Conservation (phyloP, 2,888 invertebrate genomes). For the Orthonevra nobilis region DNA sequence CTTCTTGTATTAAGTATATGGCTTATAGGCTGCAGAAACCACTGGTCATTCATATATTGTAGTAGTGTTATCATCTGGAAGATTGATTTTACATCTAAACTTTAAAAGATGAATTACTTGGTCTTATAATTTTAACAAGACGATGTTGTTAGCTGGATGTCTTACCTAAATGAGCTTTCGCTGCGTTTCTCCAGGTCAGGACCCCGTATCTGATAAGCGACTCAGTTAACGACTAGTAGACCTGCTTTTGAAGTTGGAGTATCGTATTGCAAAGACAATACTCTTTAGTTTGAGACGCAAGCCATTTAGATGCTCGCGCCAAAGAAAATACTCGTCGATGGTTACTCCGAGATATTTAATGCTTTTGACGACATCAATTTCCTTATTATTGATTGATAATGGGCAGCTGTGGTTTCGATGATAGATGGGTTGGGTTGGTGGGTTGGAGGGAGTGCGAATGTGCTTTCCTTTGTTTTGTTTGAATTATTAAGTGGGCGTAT, state of each 20-base stretch:
- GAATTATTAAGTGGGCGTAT: neutral
- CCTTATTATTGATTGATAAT: neutral
- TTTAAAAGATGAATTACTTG: neutral
- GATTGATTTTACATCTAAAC: neutral
- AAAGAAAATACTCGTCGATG: neutral
- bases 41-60: too few species aligned
- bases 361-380: neutral
- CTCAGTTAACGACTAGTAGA: slow-evolving; percentile 8
- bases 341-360: slow-evolving; percentile 2
- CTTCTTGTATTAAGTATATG: too few species aligned
- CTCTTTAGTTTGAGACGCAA: slow-evolving; percentile 16
- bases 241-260: slow-evolving; percentile 5
- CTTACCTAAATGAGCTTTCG: slow-evolving; percentile 6
- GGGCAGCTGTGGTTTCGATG: neutral
- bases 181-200: neutral
- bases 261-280: neutral
- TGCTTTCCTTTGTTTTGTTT: neutral
- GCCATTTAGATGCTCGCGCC: too few species aligned
- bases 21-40: too few species aligned
- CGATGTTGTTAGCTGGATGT: slow-evolving; percentile 1
- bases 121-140: too few species aligned
- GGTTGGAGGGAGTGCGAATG: neutral
- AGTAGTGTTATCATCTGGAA: neutral
- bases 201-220: slow-evolving; percentile 12
- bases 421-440: neutral